These are phyloP conservation scores for Phrynocephalus vlangalii DNA, from an alignment of 2,797 vertebrate genomes.

Conservation along the genomic window DNA sequence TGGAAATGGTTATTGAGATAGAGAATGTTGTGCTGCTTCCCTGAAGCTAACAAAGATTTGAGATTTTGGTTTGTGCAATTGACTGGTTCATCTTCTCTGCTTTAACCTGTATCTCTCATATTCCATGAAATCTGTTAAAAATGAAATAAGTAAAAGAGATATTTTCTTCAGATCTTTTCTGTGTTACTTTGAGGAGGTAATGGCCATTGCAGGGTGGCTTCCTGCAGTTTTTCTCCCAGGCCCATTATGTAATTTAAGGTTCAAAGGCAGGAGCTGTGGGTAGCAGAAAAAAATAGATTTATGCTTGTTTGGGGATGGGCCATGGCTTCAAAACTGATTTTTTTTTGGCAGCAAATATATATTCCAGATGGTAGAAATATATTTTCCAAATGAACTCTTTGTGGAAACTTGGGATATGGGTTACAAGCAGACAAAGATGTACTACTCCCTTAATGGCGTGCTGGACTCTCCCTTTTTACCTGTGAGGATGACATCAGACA, in stretches of 20 bases:
- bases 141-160: slow-evolving; percentile 23
- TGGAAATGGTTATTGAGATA: slow-evolving; percentile 3
- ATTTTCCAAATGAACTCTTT: slow-evolving; percentile 29
- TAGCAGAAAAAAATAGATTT: slow-evolving; percentile 51
- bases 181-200: slow-evolving; percentile 30
- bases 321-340: slow-evolving; percentile 32
- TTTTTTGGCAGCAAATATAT: background rate
- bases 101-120: background rate
- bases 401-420: slow-evolving; percentile 1
- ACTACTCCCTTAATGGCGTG: slow-evolving; percentile 28
- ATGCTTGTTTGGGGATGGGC: slow-evolving; percentile 33
- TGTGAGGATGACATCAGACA: slow-evolving; percentile 61
- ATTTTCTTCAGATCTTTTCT: slow-evolving; percentile 45
- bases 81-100: background rate
- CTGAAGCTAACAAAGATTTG: background rate
- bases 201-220: slow-evolving; percentile 48
- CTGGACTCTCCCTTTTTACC: slow-evolving; percentile 60
- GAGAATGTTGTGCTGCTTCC: background rate
- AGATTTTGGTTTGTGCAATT: background rate
- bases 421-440: slow-evolving; percentile 41
- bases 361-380: slow-evolving; percentile 10
- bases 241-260: slow-evolving; percentile 56
- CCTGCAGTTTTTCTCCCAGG: slow-evolving; percentile 34
- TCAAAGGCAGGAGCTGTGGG: slow-evolving; percentile 44
- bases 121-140: background rate